Base-by-base conservation (phyloP, 2,797 vertebrate species). In the Poecile montanus region DNA sequence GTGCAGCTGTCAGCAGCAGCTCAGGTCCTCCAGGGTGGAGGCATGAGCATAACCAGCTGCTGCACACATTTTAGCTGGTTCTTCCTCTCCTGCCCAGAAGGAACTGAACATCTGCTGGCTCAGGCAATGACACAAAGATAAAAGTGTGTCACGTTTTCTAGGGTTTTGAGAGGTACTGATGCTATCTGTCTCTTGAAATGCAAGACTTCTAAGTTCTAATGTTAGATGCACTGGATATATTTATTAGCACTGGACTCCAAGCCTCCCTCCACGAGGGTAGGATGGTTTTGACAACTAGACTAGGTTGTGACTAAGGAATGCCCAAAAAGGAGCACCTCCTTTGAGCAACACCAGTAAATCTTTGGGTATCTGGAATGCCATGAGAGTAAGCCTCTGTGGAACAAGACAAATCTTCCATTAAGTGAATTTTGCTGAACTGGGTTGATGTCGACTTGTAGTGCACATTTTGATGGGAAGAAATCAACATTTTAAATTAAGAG, bases 11-110 rank as follows among this genome's bases (percentile, higher is more conserved):
- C 83, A 78, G 80, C 85, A 91, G 66, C 62, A 81, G 32, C 73
- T 80, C 73, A n/a, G 61, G 65, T 90, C 85, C 58, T 90, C 61
- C 58, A 42, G 73, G 61, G 53, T 47, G 88, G 88, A 95, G 90
- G 45, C 88, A 65, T 40, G 47, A 86, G 12, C 6, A 5, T 6
- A 65, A 74, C 36, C 73, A 93, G 82, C 50, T 91, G 88, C 79
- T 93, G 82, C 73, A 93, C 50, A 45, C 4, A 32, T 88, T 88
- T 85, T 47, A 83, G 13, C 62, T 88, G 40, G 11, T 51, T 77
- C 58, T 82, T 62, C 34, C 45, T 57, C 50, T 80, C 54, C 65
- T 91, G 76, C 38, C 61, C 70, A 72, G 36, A 40, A 88, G 47
- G 44, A 87, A 53, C 57, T 23, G 36, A 96, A 65, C 2, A 4